Evolutionary conservation across 2,888 invertebrate genomes (phyloP), one percentile per base, ranked within the genome.

Genomic region (Pollenia labialis): DNA sequence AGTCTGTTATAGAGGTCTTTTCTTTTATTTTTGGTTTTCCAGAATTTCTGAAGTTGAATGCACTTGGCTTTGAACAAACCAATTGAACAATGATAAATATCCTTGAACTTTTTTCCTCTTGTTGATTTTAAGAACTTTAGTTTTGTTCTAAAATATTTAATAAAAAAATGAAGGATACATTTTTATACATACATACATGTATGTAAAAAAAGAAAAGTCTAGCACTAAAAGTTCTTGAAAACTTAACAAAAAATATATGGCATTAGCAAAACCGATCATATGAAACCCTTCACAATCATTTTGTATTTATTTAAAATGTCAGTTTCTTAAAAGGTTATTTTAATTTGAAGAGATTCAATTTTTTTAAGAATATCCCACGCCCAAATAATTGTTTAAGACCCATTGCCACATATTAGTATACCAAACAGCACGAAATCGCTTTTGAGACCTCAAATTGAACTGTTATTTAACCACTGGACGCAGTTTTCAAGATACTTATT

Each of bases 51-150:
- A 76, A 89, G 91, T 91, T 90, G 91, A 90, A 89, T 89, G 90
- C 89, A 89, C 91, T 32, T 48, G 46, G 62, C 44, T 76, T 10
- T 77, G 46, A 84, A 72, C 77, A 56, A 56, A 71, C 72, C 52
- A 77, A 74, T 86, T 79, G 81, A 56, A 81, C 80, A 82, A 83
- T 76, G 75, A 80, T 68, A 66, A 89, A 90, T 90, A 91, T 91
- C 92, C 91, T 91, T 91, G 92, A 91, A 91, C 90, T 89, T 89
- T 87, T 88, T 82, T 74, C n/a, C n/a, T n/a, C 16, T 18, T 58
- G 6, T 16, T 62, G 44, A 54, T 50, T 66, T 71, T 60, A 71
- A 42, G 80, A 87, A 72, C 60, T 80, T 80, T 66, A 75, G 50
- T 62, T 81, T 76, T 81, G 46, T 76, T 68, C 42, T 60, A 75